phyloP scores from a whole-genome alignment of 2,797 vertebrate genomes.

The Sebastolobus alascanus region DNA sequence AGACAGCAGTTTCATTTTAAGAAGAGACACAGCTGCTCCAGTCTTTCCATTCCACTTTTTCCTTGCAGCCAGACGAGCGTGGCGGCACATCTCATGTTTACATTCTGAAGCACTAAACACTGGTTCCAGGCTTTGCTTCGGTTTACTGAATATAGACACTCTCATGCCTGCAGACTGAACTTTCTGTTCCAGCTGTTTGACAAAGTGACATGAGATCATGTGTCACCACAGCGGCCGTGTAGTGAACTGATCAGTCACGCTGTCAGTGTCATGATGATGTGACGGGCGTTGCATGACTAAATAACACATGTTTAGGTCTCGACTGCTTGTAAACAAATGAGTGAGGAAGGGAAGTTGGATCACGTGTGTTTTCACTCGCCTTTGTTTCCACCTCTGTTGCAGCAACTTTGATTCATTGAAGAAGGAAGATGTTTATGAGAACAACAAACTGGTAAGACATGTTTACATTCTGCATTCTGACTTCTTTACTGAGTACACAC shows the following conservation, averaged over 20 bases:
- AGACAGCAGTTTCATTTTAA: constrained; percentile 7
- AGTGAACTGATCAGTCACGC: constrained; percentile 1
- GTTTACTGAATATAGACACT: neutral
- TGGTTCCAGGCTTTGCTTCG: constrained; percentile 23
- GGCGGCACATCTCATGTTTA: constrained; percentile 32
- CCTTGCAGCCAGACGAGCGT: constrained; percentile 5
- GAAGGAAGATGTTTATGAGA: constrained; percentile 94
- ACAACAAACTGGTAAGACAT: constrained; percentile 94
- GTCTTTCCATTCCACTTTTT: constrained; percentile 14
- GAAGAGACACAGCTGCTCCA: constrained; percentile 14
- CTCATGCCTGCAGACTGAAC: neutral
- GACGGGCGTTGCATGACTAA: constrained; percentile 39
- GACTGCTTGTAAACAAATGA: constrained; percentile 25
- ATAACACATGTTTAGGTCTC: constrained; percentile 2
- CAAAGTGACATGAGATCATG: neutral
- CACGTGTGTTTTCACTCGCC: constrained; percentile 24
- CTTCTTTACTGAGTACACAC: neutral
- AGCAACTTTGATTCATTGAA: constrained; percentile 89
- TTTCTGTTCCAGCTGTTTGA: constrained; percentile 8
- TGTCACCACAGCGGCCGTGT: constrained; percentile 1
- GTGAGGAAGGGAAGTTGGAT: constrained; percentile 5
- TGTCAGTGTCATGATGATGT: constrained; percentile 11
- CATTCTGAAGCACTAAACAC: constrained; percentile 10
- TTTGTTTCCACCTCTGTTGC: constrained; percentile 52
- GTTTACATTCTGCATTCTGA: constrained; percentile 16